A percentile compares a stretch with the other conserved stretches of the same genome.
phyloP scores from a whole-genome alignment of 2,888 invertebrate species.

The Orchesellides sinensis region DNA sequence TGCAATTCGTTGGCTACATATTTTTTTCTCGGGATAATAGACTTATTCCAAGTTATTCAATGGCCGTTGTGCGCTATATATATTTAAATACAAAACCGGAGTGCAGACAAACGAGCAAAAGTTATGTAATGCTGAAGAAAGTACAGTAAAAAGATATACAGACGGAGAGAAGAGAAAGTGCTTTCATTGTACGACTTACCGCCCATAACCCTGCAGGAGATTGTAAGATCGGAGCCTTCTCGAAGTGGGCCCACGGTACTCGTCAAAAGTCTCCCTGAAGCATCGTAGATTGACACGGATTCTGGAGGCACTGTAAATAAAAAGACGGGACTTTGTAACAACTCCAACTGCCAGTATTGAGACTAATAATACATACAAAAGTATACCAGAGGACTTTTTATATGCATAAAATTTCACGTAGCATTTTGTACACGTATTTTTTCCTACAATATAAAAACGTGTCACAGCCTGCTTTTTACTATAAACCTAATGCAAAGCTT shows the following conservation, averaged over 20 bases:
- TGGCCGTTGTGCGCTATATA: conserved; percentile 13
- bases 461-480: no score
- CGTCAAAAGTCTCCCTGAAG: conserved; percentile 89
- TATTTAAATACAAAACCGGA: background rate
- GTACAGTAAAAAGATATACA: conserved; percentile 23
- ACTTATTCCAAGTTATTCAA: conserved; percentile 10
- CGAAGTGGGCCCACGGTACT: conserved; percentile 90
- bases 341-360: no score
- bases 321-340: conserved; percentile 69
- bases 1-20: background rate
- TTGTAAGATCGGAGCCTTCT: conserved; percentile 89
- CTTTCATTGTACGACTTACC: conserved; percentile 81
- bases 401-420: no score
- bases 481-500: no score
- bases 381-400: no score
- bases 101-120: background rate
- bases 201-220: conserved; percentile 91
- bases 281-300: conserved; percentile 89
- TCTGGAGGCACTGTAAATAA: conserved; percentile 89
- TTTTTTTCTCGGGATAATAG: conserved; percentile 25
- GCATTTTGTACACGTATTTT: no score
- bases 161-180: conserved; percentile 21
- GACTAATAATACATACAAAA: no score
- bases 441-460: no score
- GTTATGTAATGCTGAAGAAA: conserved; percentile 11